phyloP scores from a whole-genome alignment of 2,113 vertebrate genomes.

The Benitochromis conjunctus region DNA sequence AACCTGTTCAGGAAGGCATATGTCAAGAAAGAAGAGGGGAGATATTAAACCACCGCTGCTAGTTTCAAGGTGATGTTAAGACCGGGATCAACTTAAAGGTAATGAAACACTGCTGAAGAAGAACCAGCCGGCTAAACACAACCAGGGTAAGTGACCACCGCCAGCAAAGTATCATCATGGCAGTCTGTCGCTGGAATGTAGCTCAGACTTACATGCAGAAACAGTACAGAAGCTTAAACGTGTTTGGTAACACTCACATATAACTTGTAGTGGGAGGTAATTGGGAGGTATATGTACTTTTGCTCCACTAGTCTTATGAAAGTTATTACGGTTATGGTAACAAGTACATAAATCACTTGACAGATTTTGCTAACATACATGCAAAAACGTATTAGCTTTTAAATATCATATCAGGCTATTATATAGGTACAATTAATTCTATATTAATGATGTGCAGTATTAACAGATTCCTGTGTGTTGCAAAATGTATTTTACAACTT shows the following conservation, averaged over 20 bases:
- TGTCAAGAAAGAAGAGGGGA: constrained; percentile 2
- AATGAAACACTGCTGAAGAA: not conserved
- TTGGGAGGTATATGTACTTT: not conserved
- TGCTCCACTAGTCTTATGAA: not conserved
- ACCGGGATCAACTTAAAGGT: not conserved
- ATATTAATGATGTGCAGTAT: not conserved
- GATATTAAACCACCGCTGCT: not conserved
- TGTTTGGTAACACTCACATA: not conserved
- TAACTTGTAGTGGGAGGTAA: not conserved
- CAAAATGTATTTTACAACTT: not conserved
- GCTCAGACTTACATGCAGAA: not conserved
- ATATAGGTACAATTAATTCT: not conserved
- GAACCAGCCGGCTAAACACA: not conserved
- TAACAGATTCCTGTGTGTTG: not conserved
- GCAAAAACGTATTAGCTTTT: not conserved
- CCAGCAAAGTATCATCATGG: not conserved
- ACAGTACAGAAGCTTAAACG: not conserved
- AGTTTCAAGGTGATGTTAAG: not conserved
- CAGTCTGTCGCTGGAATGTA: not conserved
- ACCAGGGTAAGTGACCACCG: constrained; percentile 24
- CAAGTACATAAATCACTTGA: not conserved
- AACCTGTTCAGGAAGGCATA: constrained; percentile 29
- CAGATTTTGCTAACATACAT: not conserved
- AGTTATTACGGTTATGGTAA: not conserved
- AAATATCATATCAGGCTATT: not conserved